phyloP scores from a whole-genome alignment of 2,113 vertebrate genomes.

The Scophthalmus maximus region DNA sequence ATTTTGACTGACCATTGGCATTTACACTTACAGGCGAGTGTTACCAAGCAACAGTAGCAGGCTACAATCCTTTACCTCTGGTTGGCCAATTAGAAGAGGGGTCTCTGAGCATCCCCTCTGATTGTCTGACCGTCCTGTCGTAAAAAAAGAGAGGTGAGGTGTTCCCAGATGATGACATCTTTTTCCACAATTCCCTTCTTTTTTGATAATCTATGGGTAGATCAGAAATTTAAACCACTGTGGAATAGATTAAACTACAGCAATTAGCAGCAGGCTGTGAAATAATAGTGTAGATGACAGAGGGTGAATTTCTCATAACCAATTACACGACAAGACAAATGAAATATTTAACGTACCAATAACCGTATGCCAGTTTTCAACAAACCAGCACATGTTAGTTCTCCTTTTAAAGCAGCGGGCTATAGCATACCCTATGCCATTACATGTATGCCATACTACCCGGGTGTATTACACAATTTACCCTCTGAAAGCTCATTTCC shows the following conservation, averaged over 20 bases:
- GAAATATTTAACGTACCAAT: background rate
- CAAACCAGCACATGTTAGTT: background rate
- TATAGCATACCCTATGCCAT: background rate
- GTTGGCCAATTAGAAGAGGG: background rate
- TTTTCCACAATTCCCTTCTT: background rate
- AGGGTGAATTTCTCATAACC: too few species aligned
- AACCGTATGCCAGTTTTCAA: background rate
- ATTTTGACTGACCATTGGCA: too few species aligned
- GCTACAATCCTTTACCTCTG: too few species aligned
- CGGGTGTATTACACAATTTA: conserved; percentile 29
- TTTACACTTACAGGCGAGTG: too few species aligned
- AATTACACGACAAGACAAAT: background rate
- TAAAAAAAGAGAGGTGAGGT: background rate
- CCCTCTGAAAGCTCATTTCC: conserved; percentile 36
- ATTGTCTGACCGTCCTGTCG: background rate
- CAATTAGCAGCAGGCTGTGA: background rate
- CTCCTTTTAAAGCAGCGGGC: background rate
- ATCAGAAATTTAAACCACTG: background rate
- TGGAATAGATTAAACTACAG: background rate
- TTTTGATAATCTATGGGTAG: background rate
- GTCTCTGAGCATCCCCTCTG: background rate
- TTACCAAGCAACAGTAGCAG: too few species aligned
- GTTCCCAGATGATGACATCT: background rate
- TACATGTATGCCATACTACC: conserved; percentile 11
- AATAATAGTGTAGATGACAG: too few species aligned